Percentiles rank a stretch among this genome's conserved stretches.
Evolutionary conservation across 2,113 vertebrate genomes (phyloP).

Genomic region (Xenopus borealis): DNA sequence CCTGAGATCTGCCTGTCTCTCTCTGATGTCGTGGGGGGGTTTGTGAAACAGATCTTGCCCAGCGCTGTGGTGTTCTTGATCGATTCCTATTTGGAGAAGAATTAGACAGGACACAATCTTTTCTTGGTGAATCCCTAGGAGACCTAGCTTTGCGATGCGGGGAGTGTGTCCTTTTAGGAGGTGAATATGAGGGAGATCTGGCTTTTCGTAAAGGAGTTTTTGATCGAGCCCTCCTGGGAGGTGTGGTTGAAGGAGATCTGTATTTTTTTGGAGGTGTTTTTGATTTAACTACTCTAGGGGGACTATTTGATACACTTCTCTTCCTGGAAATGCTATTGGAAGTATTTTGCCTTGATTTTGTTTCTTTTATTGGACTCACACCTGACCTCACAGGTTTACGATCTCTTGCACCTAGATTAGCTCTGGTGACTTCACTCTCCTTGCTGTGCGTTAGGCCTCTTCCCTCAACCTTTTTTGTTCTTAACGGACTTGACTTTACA

Average conservation of each 20-base stretch:
- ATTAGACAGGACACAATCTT: conserved; percentile 50
- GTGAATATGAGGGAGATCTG: conserved; percentile 52
- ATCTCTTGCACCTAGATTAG: neutral
- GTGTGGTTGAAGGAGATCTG: conserved; percentile 6
- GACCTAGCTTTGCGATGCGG: conserved; percentile 51
- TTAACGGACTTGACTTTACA: conserved; percentile 3
- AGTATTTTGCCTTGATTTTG: conserved; percentile 38
- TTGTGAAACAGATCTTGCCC: conserved; percentile 54
- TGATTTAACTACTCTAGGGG: conserved; percentile 6
- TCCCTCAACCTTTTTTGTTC: neutral
- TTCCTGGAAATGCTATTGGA: conserved; percentile 44
- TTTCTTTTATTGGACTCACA: conserved; percentile 21
- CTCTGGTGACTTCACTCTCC: neutral
- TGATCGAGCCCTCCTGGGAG: conserved; percentile 25
- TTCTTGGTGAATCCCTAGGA: conserved; percentile 53
- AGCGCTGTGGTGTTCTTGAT: conserved; percentile 4
- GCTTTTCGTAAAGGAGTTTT: conserved; percentile 47
- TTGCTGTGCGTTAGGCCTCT: neutral
- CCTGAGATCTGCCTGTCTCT: conserved; percentile 30
- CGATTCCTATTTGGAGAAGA: conserved; percentile 44
- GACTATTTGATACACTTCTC: conserved; percentile 45
- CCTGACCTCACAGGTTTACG: conserved; percentile 4
- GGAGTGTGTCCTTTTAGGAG: conserved; percentile 50
- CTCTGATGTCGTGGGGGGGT: conserved; percentile 45
- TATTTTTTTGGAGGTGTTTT: neutral